These are phyloP conservation scores for Hozukius guyotensis DNA, from an alignment of 2,797 vertebrate genomes.

Conservation along the genomic window DNA sequence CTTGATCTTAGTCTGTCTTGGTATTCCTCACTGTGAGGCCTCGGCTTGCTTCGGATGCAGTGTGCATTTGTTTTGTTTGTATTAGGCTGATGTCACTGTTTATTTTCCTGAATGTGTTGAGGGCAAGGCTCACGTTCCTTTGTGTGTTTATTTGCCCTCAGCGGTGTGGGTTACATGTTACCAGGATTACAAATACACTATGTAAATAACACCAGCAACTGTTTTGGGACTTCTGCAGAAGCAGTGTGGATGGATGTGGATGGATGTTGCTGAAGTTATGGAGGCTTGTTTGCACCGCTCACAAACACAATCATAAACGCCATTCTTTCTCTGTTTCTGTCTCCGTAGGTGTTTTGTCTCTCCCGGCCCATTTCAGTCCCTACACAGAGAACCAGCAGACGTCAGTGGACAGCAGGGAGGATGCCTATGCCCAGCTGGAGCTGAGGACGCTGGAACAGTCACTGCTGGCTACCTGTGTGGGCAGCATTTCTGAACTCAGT, in stretches of 20 bases:
- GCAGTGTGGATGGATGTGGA: not conserved
- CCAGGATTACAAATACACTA: constrained; percentile 37
- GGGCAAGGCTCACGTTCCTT: constrained; percentile 31
- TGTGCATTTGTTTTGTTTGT: constrained; percentile 44
- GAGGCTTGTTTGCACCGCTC: not conserved
- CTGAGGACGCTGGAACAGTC: constrained; percentile 97
- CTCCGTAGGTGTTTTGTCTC: constrained; percentile 91
- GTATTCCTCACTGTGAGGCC: not conserved
- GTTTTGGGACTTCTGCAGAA: constrained; percentile 16
- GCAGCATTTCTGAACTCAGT: constrained; percentile 99
- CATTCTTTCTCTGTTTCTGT: constrained; percentile 30
- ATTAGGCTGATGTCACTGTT: constrained; percentile 49
- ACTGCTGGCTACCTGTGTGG: constrained; percentile 95
- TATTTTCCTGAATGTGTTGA: constrained; percentile 49
- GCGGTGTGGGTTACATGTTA: constrained; percentile 35
- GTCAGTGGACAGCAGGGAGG: constrained; percentile 87
- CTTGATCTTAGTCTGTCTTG: not conserved
- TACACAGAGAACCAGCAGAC: constrained; percentile 90
- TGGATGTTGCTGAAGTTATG: not conserved
- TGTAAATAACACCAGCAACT: constrained; percentile 29
- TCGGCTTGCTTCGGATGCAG: not conserved
- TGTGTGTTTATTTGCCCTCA: constrained; percentile 55
- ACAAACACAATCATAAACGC: not conserved
- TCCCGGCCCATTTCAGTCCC: constrained; percentile 96
- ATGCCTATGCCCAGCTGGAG: constrained; percentile 95